These are phyloP conservation scores for Astreopora myriophthalma DNA, from an alignment of 64 coral and sea anemone species.

Conservation along the genomic window DNA sequence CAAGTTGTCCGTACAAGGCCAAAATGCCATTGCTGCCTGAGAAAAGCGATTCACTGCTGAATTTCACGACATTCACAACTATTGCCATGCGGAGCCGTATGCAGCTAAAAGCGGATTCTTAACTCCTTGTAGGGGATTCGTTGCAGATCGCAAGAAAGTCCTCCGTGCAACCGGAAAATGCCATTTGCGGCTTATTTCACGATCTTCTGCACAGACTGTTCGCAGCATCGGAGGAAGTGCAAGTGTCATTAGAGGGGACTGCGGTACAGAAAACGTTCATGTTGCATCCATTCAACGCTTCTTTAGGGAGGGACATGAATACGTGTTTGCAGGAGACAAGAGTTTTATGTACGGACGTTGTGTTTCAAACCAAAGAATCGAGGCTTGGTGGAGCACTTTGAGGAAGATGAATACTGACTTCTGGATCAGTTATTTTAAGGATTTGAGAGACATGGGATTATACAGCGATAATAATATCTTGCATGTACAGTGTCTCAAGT, in stretches of 20 bases:
- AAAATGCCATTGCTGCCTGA: no score
- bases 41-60: no score
- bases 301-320: background rate
- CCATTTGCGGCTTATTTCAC: no score
- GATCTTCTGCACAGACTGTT: no score
- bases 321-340: background rate
- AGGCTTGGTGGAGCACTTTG: conserved; percentile 43
- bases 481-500: conserved; percentile 48
- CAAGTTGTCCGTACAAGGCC: no score
- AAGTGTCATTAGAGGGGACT: background rate
- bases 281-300: background rate
- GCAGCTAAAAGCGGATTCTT: no score
- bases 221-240: background rate
- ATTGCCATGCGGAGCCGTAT: no score
- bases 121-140: no score
- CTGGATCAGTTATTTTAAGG: no score
- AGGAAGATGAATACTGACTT: conserved; percentile 28
- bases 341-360: conserved; percentile 58
- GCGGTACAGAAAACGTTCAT: conserved; percentile 5
- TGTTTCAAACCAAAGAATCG: conserved; percentile 52
- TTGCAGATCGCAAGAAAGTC: no score
- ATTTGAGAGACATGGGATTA: conserved; percentile 22
- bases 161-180: no score
- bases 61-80: no score
- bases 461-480: conserved; percentile 27